Evolutionary conservation across 2,888 invertebrate genomes (phyloP).

Genomic region (Aspidapion aeneum): DNA sequence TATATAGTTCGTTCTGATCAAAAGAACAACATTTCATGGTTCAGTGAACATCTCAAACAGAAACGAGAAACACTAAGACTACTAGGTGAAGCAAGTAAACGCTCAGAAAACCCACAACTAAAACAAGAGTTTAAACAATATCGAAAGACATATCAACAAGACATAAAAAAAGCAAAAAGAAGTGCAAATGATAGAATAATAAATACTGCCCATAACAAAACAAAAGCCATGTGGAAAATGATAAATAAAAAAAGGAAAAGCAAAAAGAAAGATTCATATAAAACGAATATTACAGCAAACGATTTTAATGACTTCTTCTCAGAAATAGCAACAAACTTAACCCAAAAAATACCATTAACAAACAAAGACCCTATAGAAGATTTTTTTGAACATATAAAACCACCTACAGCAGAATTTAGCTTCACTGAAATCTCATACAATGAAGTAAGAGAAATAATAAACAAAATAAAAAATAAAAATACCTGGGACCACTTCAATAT

Average conservation of each 20-base stretch:
- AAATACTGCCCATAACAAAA: no score
- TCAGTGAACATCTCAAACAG: not conserved
- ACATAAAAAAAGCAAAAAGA: no score
- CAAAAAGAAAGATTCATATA: not conserved
- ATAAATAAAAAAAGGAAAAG: not conserved
- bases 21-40: not conserved
- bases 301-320: not conserved
- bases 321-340: not conserved
- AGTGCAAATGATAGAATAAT: no score
- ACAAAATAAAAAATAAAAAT: no score
- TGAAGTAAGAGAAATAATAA: no score
- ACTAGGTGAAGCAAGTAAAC: not conserved
- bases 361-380: not conserved
- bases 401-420: not conserved
- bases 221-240: not conserved
- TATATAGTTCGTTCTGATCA: not conserved
- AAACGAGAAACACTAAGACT: not conserved
- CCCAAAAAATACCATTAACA: not conserved
- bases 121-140: not conserved
- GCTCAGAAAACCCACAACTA: not conserved
- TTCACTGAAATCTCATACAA: not conserved
- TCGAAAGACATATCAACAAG: no score
- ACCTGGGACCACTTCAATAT: no score
- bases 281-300: not conserved
- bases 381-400: not conserved